Conservation (phyloP, 2,888 invertebrate species). For the Nomada fabriciana region DNA sequence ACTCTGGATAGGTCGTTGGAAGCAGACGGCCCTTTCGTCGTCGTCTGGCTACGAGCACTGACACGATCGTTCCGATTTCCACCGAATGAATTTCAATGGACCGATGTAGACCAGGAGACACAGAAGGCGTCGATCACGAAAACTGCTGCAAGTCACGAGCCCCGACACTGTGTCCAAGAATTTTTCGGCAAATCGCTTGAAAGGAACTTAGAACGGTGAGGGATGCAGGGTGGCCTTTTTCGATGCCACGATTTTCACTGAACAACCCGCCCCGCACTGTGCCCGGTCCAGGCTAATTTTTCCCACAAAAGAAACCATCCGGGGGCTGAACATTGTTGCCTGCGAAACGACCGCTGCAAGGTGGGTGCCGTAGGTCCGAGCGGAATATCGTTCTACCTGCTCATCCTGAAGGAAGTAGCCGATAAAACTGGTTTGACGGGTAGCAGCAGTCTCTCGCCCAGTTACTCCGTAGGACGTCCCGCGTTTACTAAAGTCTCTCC, state of each 20-base stretch:
- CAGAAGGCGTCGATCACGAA: neutral
- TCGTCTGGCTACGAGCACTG: slow-evolving; percentile 7
- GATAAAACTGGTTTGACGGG: slow-evolving; percentile 84
- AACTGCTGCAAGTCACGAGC: neutral
- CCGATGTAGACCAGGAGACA: neutral
- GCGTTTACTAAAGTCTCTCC: slow-evolving; percentile 60
- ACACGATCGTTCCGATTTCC: slow-evolving; percentile 46
- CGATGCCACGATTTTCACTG: neutral
- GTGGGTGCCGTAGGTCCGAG: slow-evolving; percentile 57
- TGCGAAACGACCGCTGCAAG: slow-evolving; percentile 56
- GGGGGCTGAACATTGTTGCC: slow-evolving; percentile 21
- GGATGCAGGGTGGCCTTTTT: no score
- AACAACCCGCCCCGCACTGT: neutral
- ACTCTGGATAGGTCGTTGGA: neutral
- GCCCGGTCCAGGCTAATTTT: slow-evolving; percentile 17
- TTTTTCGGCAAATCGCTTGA: slow-evolving; percentile 23
- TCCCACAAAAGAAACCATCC: slow-evolving; percentile 8
- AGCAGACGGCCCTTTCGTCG: neutral
- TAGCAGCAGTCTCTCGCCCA: slow-evolving; percentile 75
- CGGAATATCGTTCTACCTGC: slow-evolving; percentile 71
- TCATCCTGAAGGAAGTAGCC: slow-evolving; percentile 79
- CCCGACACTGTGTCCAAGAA: slow-evolving; percentile 16
- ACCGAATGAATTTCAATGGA: slow-evolving; percentile 43
- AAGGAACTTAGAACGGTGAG: slow-evolving; percentile 17
- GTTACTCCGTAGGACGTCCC: slow-evolving; percentile 71